Conservation (phyloP, 1,140 invertebrate genomes). For the Brachionus koreanus region DNA sequence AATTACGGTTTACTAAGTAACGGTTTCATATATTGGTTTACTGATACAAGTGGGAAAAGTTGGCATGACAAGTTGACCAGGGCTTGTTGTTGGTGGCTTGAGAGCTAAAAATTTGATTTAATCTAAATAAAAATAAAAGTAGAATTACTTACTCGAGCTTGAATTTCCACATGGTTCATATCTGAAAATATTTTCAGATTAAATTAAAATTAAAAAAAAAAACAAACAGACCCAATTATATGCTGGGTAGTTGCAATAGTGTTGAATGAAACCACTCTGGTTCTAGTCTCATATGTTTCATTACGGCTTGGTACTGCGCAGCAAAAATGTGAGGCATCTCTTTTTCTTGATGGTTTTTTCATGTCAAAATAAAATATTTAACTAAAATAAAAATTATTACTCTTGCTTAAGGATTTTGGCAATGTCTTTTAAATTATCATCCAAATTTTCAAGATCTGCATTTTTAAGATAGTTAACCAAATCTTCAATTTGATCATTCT, state of each 20-base stretch:
- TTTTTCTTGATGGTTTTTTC: neutral
- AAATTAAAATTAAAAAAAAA: neutral
- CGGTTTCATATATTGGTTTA: conserved; percentile 42
- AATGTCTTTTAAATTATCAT: neutral
- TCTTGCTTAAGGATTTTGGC: neutral
- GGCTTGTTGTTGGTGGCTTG: neutral
- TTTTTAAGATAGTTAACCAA: conserved; percentile 27
- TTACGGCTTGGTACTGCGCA: conserved; percentile 9
- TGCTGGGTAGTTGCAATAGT: conserved; percentile 17
- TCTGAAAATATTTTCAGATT: neutral
- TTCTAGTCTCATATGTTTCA: conserved; percentile 39
- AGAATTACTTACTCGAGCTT: neutral
- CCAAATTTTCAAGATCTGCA: neutral
- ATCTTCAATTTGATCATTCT: conserved; percentile 27
- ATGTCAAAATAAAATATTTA: neutral
- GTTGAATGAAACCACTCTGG: conserved; percentile 27
- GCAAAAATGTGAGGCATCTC: conserved; percentile 17
- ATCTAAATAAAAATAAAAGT: neutral
- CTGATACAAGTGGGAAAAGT: conserved; percentile 6
- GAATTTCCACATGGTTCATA: conserved; percentile 45
- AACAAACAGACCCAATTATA: neutral
- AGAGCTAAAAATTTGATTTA: neutral
- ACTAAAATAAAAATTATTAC: neutral
- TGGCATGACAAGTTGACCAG: neutral
- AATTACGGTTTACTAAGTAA: conserved; percentile 22